These are phyloP conservation scores for Spatulosminthurus flaviceps DNA, from an alignment of 2,888 invertebrate species.

Conservation along the genomic window DNA sequence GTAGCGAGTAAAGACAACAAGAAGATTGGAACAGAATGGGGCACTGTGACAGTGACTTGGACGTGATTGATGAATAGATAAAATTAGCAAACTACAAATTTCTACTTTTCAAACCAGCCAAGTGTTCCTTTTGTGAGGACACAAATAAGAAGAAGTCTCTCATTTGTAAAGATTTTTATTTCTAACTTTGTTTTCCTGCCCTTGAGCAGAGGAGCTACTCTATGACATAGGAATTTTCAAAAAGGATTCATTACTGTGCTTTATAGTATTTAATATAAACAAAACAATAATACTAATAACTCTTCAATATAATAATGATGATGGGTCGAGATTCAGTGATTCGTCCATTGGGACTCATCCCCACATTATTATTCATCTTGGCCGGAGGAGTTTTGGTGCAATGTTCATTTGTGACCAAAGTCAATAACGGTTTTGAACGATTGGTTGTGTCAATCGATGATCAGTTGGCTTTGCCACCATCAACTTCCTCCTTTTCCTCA, in stretches of 20 bases:
- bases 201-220: not conserved
- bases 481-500: slow-evolving; percentile 48
- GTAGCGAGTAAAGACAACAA: not conserved
- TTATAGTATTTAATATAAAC: too few relatives aligned
- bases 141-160: not conserved
- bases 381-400: slow-evolving; percentile 36
- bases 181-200: not conserved
- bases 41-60: slow-evolving; percentile 14
- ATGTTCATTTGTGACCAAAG: slow-evolving; percentile 63
- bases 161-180: not conserved
- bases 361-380: not conserved
- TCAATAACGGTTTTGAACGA: slow-evolving; percentile 63
- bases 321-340: slow-evolving; percentile 40
- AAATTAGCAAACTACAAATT: slow-evolving; percentile 7
- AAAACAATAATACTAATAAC: not conserved
- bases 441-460: slow-evolving; percentile 64
- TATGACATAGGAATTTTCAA: not conserved
- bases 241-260: slow-evolving; percentile 5
- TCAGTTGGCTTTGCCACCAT: slow-evolving; percentile 58
- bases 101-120: not conserved
- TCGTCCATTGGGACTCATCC: slow-evolving; percentile 23
- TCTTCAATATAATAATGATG: not conserved
- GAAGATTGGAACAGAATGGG: not conserved
- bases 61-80: slow-evolving; percentile 18
- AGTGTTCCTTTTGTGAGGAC: not conserved